A percentile compares a stretch with the other conserved stretches of the same genome.
These are phyloP conservation scores for Hemicentrotus pulcherrimus DNA, from an alignment of 35 echinoderm and acorn worm genomes.

Conservation along the genomic window DNA sequence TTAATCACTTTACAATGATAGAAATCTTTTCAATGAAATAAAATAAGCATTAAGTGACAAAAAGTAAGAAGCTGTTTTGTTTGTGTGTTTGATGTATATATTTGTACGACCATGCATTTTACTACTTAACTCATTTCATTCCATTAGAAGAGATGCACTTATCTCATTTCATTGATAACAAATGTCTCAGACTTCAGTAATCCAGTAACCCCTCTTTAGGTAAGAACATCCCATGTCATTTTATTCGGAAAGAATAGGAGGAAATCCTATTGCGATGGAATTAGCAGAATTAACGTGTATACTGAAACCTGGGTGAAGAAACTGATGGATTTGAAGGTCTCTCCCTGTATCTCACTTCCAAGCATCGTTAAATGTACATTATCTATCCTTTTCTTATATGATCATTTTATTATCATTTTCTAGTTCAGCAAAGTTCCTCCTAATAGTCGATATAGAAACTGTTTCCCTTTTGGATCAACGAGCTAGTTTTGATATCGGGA, in stretches of 20 bases:
- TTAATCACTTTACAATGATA: not conserved
- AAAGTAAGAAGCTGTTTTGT: not conserved
- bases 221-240: not conserved
- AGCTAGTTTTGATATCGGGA: not conserved
- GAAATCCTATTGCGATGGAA: not conserved
- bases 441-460: too few relatives aligned
- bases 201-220: not conserved
- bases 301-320: too few relatives aligned
- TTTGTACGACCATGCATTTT: constrained; percentile 32
- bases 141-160: not conserved
- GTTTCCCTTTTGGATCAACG: too few relatives aligned
- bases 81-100: not conserved
- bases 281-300: not conserved
- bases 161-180: not conserved
- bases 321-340: too few relatives aligned
- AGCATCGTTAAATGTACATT: too few relatives aligned
- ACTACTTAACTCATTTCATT: constrained; percentile 23
- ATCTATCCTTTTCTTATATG: too few relatives aligned
- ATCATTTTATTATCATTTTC: too few relatives aligned
- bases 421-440: too few relatives aligned
- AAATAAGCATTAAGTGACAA: not conserved
- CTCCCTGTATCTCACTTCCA: too few relatives aligned
- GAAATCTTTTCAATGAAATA: not conserved
- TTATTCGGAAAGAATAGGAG: not conserved
- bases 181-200: not conserved